phyloP scores from a whole-genome alignment of 2,888 invertebrate species.

The Heteromyza rotundicornis region DNA sequence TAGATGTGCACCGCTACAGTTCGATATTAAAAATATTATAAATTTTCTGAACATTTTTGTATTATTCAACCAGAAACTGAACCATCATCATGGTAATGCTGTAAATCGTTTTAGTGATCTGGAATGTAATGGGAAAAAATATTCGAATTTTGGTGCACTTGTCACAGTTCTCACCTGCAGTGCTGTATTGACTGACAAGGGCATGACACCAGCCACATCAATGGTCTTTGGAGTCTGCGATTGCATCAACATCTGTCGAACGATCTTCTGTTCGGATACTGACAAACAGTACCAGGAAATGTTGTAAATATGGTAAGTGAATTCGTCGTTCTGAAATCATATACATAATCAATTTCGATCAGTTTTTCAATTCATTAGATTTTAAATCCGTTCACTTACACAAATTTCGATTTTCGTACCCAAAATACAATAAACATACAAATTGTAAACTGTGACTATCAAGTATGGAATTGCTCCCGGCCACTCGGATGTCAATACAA shows the following conservation, averaged over 20 bases:
- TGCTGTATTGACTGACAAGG: conserved; percentile 34
- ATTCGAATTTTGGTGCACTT: neutral
- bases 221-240: conserved; percentile 31
- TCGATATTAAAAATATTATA: too few species aligned
- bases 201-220: conserved; percentile 32
- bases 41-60: too few species aligned
- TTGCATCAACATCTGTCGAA: conserved; percentile 31
- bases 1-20: too few species aligned
- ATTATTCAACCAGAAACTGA: too few species aligned
- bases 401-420: conserved; percentile 40
- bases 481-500: conserved; percentile 38
- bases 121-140: conserved; percentile 36
- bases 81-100: conserved; percentile 28
- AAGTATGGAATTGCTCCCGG: conserved; percentile 37
- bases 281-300: conserved; percentile 35
- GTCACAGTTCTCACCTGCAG: conserved; percentile 24
- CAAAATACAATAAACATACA: conserved; percentile 44
- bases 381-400: conserved; percentile 25
- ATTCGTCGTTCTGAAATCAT: conserved; percentile 34
- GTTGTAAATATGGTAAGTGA: conserved; percentile 32
- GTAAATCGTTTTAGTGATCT: conserved; percentile 26
- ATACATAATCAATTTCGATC: neutral
- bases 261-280: conserved; percentile 29
- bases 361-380: neutral
- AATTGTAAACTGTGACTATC: conserved; percentile 24